Evolutionary conservation across 2,113 vertebrate genomes (phyloP).

Genomic region (Garra rufa): DNA sequence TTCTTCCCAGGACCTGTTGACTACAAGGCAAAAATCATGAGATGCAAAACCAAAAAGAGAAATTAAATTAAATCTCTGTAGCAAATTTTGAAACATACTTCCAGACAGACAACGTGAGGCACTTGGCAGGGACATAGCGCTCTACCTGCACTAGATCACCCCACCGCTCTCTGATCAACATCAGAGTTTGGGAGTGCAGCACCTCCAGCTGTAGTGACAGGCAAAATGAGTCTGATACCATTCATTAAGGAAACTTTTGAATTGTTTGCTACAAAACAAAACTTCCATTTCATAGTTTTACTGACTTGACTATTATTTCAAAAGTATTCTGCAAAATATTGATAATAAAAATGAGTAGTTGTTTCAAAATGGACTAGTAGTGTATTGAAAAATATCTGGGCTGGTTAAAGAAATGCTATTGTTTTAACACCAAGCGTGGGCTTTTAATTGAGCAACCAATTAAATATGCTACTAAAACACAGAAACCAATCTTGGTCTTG

Average conservation of each 20-base stretch:
- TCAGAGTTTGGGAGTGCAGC: slow-evolving; percentile 93
- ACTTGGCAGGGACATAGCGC: slow-evolving; percentile 92
- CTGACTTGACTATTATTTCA: neutral
- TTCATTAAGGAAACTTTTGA: slow-evolving; percentile 77
- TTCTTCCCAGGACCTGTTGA: slow-evolving; percentile 95
- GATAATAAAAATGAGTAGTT: neutral
- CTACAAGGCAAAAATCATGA: slow-evolving; percentile 68
- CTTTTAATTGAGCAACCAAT: neutral
- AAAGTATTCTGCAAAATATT: neutral
- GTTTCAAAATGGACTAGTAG: neutral
- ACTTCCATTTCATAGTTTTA: neutral
- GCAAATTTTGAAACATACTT: slow-evolving; percentile 83
- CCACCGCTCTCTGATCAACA: slow-evolving; percentile 97
- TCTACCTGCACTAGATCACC: slow-evolving; percentile 99
- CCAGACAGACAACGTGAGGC: slow-evolving; percentile 94
- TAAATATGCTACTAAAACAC: neutral
- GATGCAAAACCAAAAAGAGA: neutral
- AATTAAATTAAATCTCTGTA: neutral
- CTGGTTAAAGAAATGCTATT: neutral
- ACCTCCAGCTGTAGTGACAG: slow-evolving; percentile 97
- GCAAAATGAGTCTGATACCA: slow-evolving; percentile 91
- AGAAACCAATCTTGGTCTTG: neutral
- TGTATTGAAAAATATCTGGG: neutral
- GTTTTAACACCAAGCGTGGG: too few species aligned
- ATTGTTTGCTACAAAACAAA: neutral